Evolutionary conservation across 2,888 invertebrate genomes (phyloP).

Genomic region (Pemphredon lugubris): DNA sequence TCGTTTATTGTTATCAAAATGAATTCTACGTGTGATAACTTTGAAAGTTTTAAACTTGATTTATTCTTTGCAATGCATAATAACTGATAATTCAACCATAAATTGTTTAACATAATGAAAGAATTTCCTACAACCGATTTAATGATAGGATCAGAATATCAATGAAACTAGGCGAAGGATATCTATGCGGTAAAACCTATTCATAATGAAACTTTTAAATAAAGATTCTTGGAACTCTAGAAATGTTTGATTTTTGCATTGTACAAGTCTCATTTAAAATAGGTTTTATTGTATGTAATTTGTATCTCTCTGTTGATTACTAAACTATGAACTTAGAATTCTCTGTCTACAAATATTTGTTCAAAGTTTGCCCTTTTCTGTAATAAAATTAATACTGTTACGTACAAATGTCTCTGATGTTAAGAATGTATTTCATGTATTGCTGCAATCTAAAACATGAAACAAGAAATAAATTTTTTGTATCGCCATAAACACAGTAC

Average conservation of each 20-base stretch:
- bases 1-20: constrained; percentile 47
- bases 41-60: constrained; percentile 6
- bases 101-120: constrained; percentile 6
- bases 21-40: constrained; percentile 29
- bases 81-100: not conserved
- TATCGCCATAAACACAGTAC: constrained; percentile 1
- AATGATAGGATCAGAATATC: constrained; percentile 16
- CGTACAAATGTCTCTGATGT: not conserved
- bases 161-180: too few relatives aligned
- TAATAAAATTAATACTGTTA: too few relatives aligned
- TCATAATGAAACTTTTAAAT: constrained; percentile 4
- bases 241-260: too few relatives aligned
- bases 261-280: too few relatives aligned
- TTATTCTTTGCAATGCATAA: constrained; percentile 1
- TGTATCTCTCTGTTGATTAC: too few relatives aligned
- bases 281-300: too few relatives aligned
- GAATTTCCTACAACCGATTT: constrained; percentile 13
- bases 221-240: too few relatives aligned
- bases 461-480: constrained; percentile 9
- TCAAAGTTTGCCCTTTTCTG: too few relatives aligned
- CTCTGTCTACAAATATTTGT: too few relatives aligned
- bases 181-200: constrained; percentile 5
- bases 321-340: too few relatives aligned
- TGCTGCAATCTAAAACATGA: not conserved
- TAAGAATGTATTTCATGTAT: not conserved